A percentile compares a stretch with the other conserved stretches of the same genome.
phyloP scores from a whole-genome alignment of 2,113 vertebrate genomes.

The Platysteira castanea region DNA sequence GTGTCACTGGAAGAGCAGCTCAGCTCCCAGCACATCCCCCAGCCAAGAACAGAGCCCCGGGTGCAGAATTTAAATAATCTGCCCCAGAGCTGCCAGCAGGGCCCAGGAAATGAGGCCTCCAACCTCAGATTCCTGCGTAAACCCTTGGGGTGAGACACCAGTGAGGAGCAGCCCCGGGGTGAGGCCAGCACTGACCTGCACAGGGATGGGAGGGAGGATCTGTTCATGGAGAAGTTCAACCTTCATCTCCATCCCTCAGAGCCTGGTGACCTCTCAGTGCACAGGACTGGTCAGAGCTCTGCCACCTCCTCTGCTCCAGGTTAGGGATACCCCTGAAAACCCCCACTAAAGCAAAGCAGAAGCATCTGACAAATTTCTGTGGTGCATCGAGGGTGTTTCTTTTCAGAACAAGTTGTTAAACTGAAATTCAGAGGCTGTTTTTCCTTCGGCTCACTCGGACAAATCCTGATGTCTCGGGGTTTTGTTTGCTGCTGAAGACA shows the following conservation, averaged over 20 bases:
- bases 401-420: not conserved
- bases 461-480: not conserved
- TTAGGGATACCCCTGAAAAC: not conserved
- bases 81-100: not conserved
- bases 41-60: not conserved
- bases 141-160: fast-evolving
- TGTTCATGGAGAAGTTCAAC: fast-evolving
- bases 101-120: not conserved
- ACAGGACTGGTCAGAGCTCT: not conserved
- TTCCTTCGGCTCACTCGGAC: not conserved
- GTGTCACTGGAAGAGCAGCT: not conserved
- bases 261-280: not conserved
- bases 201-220: not conserved
- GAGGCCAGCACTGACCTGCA: not conserved
- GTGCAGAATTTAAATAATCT: not conserved
- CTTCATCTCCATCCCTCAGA: not conserved
- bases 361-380: not conserved
- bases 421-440: not conserved
- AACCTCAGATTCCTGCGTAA: not conserved
- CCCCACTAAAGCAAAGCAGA: not conserved
- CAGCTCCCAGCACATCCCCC: not conserved
- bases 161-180: not conserved
- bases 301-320: not conserved
- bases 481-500: not conserved
- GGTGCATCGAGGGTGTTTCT: fast-evolving